Conservation (phyloP, 2,113 vertebrate genomes). For the Cebidichthys violaceus region DNA sequence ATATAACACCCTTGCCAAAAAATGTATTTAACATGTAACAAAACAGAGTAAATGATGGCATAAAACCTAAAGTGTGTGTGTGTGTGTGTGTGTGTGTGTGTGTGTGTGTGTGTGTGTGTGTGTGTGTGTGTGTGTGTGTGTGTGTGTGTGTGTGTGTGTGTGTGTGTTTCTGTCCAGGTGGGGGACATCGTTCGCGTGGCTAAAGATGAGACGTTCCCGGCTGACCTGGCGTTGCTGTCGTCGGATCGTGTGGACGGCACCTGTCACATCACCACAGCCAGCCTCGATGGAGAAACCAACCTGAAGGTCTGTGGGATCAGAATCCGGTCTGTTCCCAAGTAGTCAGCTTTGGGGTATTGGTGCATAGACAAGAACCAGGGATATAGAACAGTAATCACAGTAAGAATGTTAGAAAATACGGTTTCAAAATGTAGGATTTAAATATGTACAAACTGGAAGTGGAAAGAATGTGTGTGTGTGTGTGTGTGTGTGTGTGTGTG, state of each 20-base stretch:
- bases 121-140: background rate
- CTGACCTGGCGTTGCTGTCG: constrained; percentile 93
- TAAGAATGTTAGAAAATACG: background rate
- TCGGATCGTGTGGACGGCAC: constrained; percentile 93
- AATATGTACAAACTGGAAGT: background rate
- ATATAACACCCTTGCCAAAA: background rate
- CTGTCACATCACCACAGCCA: constrained; percentile 96
- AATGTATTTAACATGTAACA: background rate
- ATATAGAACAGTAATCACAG: background rate
- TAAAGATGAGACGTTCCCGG: constrained; percentile 99
- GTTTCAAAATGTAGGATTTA: background rate
- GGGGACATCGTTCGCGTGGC: constrained; percentile 98
- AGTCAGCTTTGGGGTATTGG: background rate
- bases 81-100: background rate
- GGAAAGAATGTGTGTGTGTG: background rate
- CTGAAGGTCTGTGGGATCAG: constrained; percentile 87
- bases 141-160: background rate
- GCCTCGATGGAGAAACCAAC: constrained; percentile 98
- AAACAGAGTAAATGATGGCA: background rate
- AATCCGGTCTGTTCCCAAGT: background rate
- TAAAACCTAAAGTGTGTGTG: background rate
- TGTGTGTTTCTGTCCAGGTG: constrained; percentile 82
- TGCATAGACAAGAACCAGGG: background rate
- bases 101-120: constrained; percentile 6
- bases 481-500: no score